phyloP scores from a whole-genome alignment of 2,888 invertebrate species.

The Eledone cirrhosa region DNA sequence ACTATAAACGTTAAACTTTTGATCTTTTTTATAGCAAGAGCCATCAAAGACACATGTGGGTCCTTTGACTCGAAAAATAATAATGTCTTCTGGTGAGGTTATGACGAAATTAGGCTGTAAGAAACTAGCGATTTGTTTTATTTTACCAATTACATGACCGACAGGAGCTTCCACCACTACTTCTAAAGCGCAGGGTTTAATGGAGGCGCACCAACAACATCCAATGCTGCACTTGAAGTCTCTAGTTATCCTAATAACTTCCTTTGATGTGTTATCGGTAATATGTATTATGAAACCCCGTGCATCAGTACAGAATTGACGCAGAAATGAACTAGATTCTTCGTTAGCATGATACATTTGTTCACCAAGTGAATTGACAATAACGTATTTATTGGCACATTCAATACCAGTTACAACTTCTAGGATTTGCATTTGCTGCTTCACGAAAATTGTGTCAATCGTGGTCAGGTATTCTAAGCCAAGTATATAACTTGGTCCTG shows the following conservation, averaged over 20 bases:
- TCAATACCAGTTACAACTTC: slow-evolving; percentile 60
- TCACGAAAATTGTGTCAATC: slow-evolving; percentile 58
- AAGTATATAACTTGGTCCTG: slow-evolving; percentile 57
- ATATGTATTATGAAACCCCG: slow-evolving; percentile 66
- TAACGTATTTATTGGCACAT: slow-evolving; percentile 56
- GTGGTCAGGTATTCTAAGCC: slow-evolving; percentile 62
- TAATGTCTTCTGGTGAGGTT: slow-evolving; percentile 48
- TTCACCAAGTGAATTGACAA: slow-evolving; percentile 58
- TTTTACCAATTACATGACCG: slow-evolving; percentile 60
- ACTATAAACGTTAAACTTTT: slow-evolving; percentile 52
- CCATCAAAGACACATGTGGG: slow-evolving; percentile 59
- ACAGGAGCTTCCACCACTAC: slow-evolving; percentile 61
- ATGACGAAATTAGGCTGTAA: slow-evolving; percentile 54
- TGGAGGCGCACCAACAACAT: slow-evolving; percentile 57
- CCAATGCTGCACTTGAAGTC: slow-evolving; percentile 63
- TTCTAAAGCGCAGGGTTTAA: slow-evolving; percentile 53
- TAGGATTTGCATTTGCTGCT: slow-evolving; percentile 58
- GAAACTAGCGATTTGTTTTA: slow-evolving; percentile 59
- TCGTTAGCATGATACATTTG: slow-evolving; percentile 63
- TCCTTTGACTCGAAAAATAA: slow-evolving; percentile 55
- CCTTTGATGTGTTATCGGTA: slow-evolving; percentile 64
- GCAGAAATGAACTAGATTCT: slow-evolving; percentile 64
- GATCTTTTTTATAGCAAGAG: slow-evolving; percentile 59
- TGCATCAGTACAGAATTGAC: slow-evolving; percentile 64
- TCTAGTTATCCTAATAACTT: slow-evolving; percentile 58